These are phyloP conservation scores for Aldrovandia affinis DNA, from an alignment of 2,797 vertebrate species.

Conservation along the genomic window DNA sequence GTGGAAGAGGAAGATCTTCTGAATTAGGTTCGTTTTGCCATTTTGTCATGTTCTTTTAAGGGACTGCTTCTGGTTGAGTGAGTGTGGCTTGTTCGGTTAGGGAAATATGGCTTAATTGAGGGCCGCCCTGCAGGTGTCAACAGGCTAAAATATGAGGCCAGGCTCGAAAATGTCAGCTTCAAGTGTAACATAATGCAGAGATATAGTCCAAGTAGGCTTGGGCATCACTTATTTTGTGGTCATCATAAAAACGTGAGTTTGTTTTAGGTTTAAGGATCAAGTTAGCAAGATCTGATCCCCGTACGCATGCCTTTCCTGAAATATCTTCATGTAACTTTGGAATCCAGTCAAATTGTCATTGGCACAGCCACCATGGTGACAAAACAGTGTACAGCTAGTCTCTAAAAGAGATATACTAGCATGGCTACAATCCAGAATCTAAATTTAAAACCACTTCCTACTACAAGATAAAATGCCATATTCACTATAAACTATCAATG, in stretches of 20 bases:
- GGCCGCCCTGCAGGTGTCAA: not conserved
- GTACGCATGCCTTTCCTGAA: not conserved
- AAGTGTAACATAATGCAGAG: not conserved
- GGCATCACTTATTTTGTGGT: not conserved
- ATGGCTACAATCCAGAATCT: not conserved
- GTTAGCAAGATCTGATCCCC: not conserved
- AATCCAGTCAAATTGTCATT: not conserved
- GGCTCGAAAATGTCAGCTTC: slow-evolving; percentile 10
- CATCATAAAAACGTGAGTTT: not conserved
- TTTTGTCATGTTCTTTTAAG: slow-evolving; percentile 25
- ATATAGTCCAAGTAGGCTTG: not conserved
- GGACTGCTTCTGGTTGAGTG: not conserved
- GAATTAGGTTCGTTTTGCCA: slow-evolving; percentile 9
- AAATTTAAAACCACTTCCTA: not conserved
- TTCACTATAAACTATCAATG: not conserved
- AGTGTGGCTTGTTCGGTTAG: slow-evolving; percentile 17
- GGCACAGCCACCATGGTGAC: not conserved
- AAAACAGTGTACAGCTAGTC: not conserved
- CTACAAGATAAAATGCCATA: not conserved
- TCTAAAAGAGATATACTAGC: not conserved
- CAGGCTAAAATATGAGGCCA: not conserved
- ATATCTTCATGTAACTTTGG: not conserved
- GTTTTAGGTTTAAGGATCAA: not conserved
- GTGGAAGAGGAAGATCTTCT: slow-evolving; percentile 8
- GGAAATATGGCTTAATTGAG: slow-evolving; percentile 16